Evolutionary conservation across 1,140 invertebrate species (phyloP).

Genomic region (Lepidurus packardi): DNA sequence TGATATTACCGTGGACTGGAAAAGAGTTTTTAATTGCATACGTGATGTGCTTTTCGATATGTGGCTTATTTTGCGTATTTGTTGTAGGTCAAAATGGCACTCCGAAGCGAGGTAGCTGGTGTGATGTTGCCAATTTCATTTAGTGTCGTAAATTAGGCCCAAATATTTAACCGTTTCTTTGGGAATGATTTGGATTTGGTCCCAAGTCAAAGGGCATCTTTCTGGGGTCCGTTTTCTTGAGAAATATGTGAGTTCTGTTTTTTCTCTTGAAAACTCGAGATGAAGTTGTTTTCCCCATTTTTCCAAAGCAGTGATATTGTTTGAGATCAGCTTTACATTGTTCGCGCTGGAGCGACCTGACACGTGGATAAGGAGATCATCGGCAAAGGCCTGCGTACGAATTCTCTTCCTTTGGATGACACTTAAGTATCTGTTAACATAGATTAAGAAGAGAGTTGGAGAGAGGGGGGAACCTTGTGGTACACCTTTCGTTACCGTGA

Average conservation of each 20-base stretch:
- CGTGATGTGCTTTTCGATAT: not conserved
- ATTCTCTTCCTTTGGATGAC: conserved; percentile 3
- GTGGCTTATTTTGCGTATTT: not conserved
- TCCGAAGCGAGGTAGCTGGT: not conserved
- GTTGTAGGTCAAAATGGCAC: not conserved
- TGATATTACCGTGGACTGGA: not conserved
- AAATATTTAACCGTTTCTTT: conserved; percentile 23
- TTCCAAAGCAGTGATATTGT: not conserved
- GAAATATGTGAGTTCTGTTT: not conserved
- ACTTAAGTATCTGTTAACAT: not conserved
- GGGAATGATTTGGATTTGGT: not conserved
- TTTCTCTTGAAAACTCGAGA: conserved; percentile 3
- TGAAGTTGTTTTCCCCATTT: conserved; percentile 26
- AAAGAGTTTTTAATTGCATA: not conserved
- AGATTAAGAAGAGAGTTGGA: conserved; percentile 3
- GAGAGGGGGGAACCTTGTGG: conserved; percentile 17
- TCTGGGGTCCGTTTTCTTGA: not conserved
- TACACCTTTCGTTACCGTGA: conserved; percentile 19
- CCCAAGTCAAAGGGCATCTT: not conserved
- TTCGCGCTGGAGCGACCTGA: not conserved
- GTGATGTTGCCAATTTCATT: not conserved
- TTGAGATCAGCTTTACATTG: conserved; percentile 1
- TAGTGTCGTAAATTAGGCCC: conserved; percentile 6
- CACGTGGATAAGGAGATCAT: conserved; percentile 19
- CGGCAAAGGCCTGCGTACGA: conserved; percentile 21